Conservation (phyloP, 2,888 invertebrate genomes). For the Andricus curvator region DNA sequence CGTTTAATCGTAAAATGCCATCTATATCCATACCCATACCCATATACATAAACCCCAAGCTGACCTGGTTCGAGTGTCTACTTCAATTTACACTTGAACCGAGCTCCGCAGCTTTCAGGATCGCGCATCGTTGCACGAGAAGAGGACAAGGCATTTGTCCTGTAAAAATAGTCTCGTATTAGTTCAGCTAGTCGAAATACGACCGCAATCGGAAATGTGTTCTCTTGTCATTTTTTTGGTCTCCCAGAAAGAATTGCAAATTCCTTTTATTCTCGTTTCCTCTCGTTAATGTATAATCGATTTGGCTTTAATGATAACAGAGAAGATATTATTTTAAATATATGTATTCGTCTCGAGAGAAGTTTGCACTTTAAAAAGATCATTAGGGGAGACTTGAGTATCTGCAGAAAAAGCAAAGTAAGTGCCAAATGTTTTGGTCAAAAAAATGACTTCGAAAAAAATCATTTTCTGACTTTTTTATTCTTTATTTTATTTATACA, state of each 20-base stretch:
- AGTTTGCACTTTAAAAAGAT: background rate
- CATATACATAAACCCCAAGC: constrained; percentile 5
- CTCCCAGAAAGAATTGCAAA: background rate
- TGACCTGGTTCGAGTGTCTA: constrained; percentile 61
- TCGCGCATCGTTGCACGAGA: background rate
- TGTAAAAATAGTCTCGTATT: constrained; percentile 5
- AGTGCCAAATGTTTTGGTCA: too few species aligned
- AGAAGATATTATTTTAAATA: background rate
- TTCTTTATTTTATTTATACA: too few species aligned
- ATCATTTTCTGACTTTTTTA: too few species aligned
- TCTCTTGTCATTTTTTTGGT: background rate
- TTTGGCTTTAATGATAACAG: background rate
- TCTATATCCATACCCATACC: background rate
- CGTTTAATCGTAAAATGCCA: constrained; percentile 2
- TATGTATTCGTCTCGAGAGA: background rate
- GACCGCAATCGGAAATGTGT: background rate
- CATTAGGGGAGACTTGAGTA: too few species aligned
- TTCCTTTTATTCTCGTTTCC: background rate
- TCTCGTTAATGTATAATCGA: background rate
- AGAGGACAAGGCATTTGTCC: constrained; percentile 9
- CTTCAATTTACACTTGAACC: constrained; percentile 64
- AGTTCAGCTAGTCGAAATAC: background rate
- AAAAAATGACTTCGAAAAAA: too few species aligned
- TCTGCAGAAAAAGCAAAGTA: too few species aligned
- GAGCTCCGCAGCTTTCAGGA: background rate